phyloP scores from a whole-genome alignment of 2,113 vertebrate species.

The Ploceus nigricollis region DNA sequence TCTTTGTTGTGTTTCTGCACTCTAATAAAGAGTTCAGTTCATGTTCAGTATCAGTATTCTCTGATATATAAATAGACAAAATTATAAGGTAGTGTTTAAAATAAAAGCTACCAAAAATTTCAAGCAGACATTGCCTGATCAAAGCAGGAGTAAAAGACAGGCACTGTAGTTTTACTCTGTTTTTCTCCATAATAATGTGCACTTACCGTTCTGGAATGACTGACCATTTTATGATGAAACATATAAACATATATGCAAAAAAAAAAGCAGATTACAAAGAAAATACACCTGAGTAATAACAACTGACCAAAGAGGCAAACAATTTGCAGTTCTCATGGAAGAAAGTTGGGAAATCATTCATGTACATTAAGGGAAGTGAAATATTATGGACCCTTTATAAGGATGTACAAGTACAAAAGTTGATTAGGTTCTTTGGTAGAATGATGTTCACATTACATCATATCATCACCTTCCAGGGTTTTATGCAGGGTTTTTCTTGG shows the following conservation, averaged over 20 bases:
- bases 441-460: rapidly evolving
- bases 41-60: background rate
- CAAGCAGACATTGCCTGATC: background rate
- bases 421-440: background rate
- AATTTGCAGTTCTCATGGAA: background rate
- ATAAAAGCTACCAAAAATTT: background rate
- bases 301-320: background rate
- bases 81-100: background rate
- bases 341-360: background rate
- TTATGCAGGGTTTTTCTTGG: background rate
- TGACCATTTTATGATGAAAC: background rate
- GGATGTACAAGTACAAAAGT: background rate
- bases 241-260: background rate
- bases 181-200: background rate
- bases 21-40: background rate
- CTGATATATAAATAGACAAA: background rate
- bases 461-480: background rate
- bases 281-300: background rate
- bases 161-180: background rate
- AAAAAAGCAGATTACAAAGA: background rate
- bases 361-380: background rate
- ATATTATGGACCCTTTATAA: background rate
- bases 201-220: background rate
- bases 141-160: background rate
- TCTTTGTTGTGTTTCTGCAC: background rate